phyloP scores from a whole-genome alignment of 2,888 invertebrate genomes.

The Allygus modestus region DNA sequence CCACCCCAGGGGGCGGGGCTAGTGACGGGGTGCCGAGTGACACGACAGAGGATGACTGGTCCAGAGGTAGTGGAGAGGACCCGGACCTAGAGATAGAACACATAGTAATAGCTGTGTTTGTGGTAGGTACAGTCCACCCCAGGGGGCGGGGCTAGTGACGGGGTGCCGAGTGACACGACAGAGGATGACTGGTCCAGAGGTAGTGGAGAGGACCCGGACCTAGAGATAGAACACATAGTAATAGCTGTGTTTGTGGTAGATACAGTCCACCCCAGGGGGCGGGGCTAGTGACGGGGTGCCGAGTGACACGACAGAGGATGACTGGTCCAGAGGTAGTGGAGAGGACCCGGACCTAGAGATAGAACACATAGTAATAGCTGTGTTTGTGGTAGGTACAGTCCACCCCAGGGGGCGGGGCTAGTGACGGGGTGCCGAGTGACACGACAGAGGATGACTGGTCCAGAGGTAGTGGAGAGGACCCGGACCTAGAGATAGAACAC shows the following conservation, averaged over 20 bases:
- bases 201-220: no score
- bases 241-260: no score
- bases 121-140: slow-evolving; percentile 17
- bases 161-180: slow-evolving; percentile 77
- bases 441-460: slow-evolving; percentile 86
- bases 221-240: no score
- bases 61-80: no score
- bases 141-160: slow-evolving; percentile 76
- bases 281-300: slow-evolving; percentile 79
- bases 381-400: slow-evolving; percentile 3
- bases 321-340: no score
- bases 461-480: no score
- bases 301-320: slow-evolving; percentile 80
- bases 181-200: slow-evolving; percentile 87
- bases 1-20: slow-evolving; percentile 72
- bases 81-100: no score
- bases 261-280: slow-evolving; percentile 36
- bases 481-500: no score
- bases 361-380: no score
- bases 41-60: slow-evolving; percentile 85
- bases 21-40: slow-evolving; percentile 78
- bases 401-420: slow-evolving; percentile 73
- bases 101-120: no score
- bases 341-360: no score
- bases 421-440: slow-evolving; percentile 77